Evolutionary conservation across 2,797 vertebrate species (phyloP), one percentile per base, ranked within the genome.

Genomic region (Xerus rutilus): DNA sequence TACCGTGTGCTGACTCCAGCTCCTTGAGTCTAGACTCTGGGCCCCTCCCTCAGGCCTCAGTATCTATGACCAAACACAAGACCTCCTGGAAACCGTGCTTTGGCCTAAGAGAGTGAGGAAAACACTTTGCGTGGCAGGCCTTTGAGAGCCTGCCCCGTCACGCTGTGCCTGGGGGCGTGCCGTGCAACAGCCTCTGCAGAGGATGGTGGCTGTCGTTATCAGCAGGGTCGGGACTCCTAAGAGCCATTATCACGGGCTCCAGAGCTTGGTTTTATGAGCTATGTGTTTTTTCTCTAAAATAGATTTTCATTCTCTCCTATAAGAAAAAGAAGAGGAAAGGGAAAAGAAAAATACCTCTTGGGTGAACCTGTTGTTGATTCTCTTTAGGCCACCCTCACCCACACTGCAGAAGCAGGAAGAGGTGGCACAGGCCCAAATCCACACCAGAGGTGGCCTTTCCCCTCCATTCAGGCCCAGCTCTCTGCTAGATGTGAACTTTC

Each of bases 241-340:
- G 64, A 64, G 77, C 73, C 73, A 21, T 84, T 97, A 97, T 96
- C 95, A 14, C 18, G 76, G 72, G 54, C 86, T 81, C 82, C 92
- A 90, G 87, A 0, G 52, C 85, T 72, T 25, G 45, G 59, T 43
- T 88, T 89, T 57, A 11, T 28, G 14, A 21, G 1, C 1, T 62
- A 25, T 17, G 6, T 73, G 45, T 81, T 28, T 90, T 74, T 88
- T n/a, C 69, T 83, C 85, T 79, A 69, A 91, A 52, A 49, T 69
- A 17, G 25, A 81, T 62, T 96, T 97, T 86, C 21, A 95, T 93
- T 95, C 62, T 84, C 54, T n/a, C 30, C 49, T 94, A 39, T 69
- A 54, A 85, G 54, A 78, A 77, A 77, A 54, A 73, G 35, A 67
- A 70, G 54, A 20, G 21, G 9, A 30, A n/a, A 10, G 23, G 10